Base-by-base conservation (phyloP, 2,113 vertebrate species). In the Sebastes fasciatus region DNA sequence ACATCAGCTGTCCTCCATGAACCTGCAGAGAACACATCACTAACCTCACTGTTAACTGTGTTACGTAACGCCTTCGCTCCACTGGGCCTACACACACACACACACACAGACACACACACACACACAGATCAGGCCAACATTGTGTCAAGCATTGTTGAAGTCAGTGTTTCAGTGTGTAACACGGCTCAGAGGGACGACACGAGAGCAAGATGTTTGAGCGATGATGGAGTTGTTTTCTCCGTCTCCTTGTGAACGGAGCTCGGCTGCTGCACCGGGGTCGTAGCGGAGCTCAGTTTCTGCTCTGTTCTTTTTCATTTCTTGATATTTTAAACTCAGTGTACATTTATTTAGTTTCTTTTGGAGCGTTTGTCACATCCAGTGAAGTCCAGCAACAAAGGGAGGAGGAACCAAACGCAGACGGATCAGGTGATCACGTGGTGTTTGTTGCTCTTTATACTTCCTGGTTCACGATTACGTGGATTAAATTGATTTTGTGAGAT, bases 211-310 rank as follows among this genome's bases (percentile, higher is more conserved):
- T 62, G 65, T 48, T 70, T 63, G 55, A 76, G 51, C 8, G 70
- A 23, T 61, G 75, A 79, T 55, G 76, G 21, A 12, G 12, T 55
- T 82, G 73, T 79, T 79, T 69, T 78, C 54, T 34, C 1, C 0
- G 67, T 71, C 49, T 72, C 51, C 66, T 65, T 40, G 60, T 57
- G 60, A 77, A 77, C 54, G 6, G 21, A 17, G 8, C 14, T 48
- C 4, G 5, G 55, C 57, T 40, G 58, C 43, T 5, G 48, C 34
- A 34, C 34, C 0, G 34, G 19, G n/a, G 19, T 64, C 46, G 5
- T 2, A 12, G 10, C 10, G 40, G 40, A 57, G 40, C n/a, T 77
- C 61, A 54, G 3, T 8, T 71, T n/a, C 21, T 49, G 4, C 21
- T 16, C 16, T 26, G 2, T 17, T 17, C 6, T 42, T 61, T 75